Evolutionary conservation across 2,888 invertebrate species (phyloP), one percentile per base, ranked within the genome.

Genomic region (Drosophila paucipuncta): DNA sequence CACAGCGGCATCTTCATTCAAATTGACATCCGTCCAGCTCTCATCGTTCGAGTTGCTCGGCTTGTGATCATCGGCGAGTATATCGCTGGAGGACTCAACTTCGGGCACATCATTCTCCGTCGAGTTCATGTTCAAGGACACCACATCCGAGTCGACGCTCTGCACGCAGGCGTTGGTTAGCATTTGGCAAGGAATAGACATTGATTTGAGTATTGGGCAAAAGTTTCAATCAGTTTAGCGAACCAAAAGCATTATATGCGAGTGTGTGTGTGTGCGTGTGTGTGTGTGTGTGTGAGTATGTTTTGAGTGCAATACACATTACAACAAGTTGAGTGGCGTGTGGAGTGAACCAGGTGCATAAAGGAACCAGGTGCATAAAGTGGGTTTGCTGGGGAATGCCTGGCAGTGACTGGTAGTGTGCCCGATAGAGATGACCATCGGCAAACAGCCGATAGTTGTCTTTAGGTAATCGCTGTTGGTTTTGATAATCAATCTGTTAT

Each of bases 21-120:
- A 94, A 92, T 98, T 98, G 49, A 98, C 98, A 91, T 98, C 98
- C 1, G 98, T 98, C 98, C 98, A 98, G 58, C 97, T 97, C 90
- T 98, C 98, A 89, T 98, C 98, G 81, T 96, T 96, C 77, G 95
- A 95, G 49, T 95, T 94, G 73, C 94, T 94, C 39, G 95, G 95
- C 92, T 96, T 96, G 85, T 96, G 96, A 90, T 96, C 96, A 78
- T 96, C 96, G 57, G 95, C 93, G 68, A 96, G 93, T 25, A 96
- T 95, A 91, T 96, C 96, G 85, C 95, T 96, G 70, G 95, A 95
- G 0, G 96, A 95, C 90, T 96, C 96, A 5, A 96, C 95, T 88
- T 96, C 96, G 78, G 95, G 95, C 85, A 95, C 95, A 69, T 96
- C 96, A 10, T 96, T 96, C 90, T 96, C 96, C 18, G 95, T 95